Percentiles rank a stretch among this genome's conserved stretches.
These are phyloP conservation scores for Megaleporinus macrocephalus DNA, from an alignment of 2,113 vertebrate genomes.

Conservation along the genomic window DNA sequence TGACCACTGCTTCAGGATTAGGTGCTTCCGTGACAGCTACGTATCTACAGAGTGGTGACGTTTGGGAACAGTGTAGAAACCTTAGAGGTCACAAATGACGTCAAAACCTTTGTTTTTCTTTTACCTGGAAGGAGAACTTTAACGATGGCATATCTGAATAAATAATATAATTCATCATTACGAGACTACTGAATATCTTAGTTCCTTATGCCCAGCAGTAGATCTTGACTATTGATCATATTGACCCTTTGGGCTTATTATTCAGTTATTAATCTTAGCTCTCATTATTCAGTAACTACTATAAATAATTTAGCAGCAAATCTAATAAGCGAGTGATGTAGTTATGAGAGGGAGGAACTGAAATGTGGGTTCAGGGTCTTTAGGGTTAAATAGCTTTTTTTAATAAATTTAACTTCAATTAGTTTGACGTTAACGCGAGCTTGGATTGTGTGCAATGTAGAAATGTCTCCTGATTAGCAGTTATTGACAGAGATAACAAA, in stretches of 20 bases:
- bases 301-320: not conserved
- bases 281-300: no score
- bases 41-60: constrained; percentile 16
- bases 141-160: not conserved
- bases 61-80: constrained; percentile 15
- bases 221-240: not conserved
- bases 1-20: constrained; percentile 17
- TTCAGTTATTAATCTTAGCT: no score
- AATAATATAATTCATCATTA: not conserved
- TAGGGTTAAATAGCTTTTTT: no score
- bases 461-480: no score
- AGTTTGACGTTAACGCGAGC: no score
- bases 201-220: not conserved
- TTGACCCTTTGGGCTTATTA: not conserved
- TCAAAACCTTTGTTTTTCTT: constrained; percentile 11
- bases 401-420: no score
- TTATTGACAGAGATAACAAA: not conserved
- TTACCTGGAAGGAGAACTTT: constrained; percentile 1
- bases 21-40: constrained; percentile 1
- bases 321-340: not conserved
- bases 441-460: no score
- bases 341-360: not conserved
- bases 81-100: constrained; percentile 37
- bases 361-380: not conserved
- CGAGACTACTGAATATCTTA: not conserved